Percentiles rank a stretch among this genome's conserved stretches.
phyloP scores from a whole-genome alignment of 2,888 invertebrate genomes.

The Caenorhabditis doughertyi region DNA sequence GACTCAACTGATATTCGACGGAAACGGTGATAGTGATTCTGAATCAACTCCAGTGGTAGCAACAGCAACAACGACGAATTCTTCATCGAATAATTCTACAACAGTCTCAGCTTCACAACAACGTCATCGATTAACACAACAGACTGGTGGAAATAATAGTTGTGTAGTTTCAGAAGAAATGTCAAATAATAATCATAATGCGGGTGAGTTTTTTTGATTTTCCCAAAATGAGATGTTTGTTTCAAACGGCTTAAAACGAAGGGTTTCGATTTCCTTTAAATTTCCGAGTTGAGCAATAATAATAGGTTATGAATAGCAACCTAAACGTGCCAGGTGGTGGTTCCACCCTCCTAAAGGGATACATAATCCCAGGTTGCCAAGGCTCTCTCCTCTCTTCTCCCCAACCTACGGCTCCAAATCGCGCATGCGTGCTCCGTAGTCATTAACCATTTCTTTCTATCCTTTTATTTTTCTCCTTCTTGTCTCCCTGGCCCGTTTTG shows the following conservation, averaged over 20 bases:
- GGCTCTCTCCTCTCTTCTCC: neutral
- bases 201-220: constrained; percentile 16
- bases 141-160: constrained; percentile 9
- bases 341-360: neutral
- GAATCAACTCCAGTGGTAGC: constrained; percentile 2
- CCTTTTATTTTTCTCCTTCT: neutral
- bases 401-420: no score
- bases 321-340: no score
- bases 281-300: no score
- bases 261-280: no score
- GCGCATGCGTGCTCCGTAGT: constrained; percentile 41
- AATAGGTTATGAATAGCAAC: no score
- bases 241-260: no score
- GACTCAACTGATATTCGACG: constrained; percentile 47
- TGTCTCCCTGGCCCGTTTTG: no score
- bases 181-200: constrained; percentile 29
- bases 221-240: neutral
- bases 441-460: constrained; percentile 17
- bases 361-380: no score
- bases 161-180: constrained; percentile 15
- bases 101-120: neutral
- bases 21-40: constrained; percentile 7
- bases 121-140: constrained; percentile 4
- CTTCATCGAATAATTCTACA: neutral
- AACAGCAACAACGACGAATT: neutral